phyloP scores from a whole-genome alignment of 2,797 vertebrate species.

The Sebastiscus tertius region DNA sequence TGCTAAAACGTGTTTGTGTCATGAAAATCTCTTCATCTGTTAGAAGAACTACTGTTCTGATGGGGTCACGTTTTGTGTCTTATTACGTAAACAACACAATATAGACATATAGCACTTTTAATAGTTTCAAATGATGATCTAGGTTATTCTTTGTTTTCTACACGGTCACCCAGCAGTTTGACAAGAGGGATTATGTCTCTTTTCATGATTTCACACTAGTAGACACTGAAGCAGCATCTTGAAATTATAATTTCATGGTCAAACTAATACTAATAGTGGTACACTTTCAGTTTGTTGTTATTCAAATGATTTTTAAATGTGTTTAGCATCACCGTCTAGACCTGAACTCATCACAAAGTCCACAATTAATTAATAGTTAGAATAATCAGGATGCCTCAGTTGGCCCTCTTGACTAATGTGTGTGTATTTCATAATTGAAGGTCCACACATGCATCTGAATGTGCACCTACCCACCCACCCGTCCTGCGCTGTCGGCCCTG shows the following conservation, averaged over 20 bases:
- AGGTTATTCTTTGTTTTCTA: not conserved
- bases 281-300: not conserved
- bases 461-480: not conserved
- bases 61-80: not conserved
- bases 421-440: constrained; percentile 23
- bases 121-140: not conserved
- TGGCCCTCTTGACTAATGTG: not conserved
- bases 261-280: not conserved
- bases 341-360: not conserved
- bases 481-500: constrained; percentile 38
- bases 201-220: not conserved
- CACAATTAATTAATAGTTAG: not conserved
- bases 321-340: not conserved
- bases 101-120: not conserved
- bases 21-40: not conserved
- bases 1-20: not conserved
- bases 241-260: not conserved
- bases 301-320: not conserved
- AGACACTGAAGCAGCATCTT: not conserved
- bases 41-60: not conserved
- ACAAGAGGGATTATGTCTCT: not conserved
- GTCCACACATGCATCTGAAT: constrained; percentile 1
- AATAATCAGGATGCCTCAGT: not conserved
- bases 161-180: not conserved
- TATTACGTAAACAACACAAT: not conserved